A percentile compares a stretch with the other conserved stretches of the same genome.
These are phyloP conservation scores for Enteromius mattozi DNA, from an alignment of 2,797 vertebrate genomes.

Conservation along the genomic window DNA sequence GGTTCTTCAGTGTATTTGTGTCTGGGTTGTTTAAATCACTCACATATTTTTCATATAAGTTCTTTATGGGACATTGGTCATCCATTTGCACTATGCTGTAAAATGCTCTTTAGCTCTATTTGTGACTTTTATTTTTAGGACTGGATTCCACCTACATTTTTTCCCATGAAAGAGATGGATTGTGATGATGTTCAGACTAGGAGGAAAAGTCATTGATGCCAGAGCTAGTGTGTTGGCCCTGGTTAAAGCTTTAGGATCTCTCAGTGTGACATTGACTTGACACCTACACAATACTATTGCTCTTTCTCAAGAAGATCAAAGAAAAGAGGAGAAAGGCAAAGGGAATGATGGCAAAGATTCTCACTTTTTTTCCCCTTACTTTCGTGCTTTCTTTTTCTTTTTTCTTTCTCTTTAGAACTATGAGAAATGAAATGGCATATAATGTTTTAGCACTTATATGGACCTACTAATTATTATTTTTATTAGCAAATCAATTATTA, in stretches of 20 bases:
- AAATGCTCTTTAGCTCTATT: neutral
- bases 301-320: constrained; percentile 25
- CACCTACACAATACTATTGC: constrained; percentile 35
- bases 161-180: constrained; percentile 4
- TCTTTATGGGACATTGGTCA: neutral
- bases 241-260: constrained; percentile 23
- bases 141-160: constrained; percentile 17
- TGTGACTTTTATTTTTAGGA: constrained; percentile 9
- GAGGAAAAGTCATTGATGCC: constrained; percentile 7
- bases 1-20: neutral
- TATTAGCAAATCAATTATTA: neutral
- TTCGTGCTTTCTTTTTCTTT: neutral
- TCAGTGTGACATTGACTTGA: constrained; percentile 36
- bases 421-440: neutral
- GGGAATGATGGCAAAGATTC: neutral
- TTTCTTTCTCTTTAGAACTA: neutral
- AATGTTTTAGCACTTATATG: neutral
- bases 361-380: neutral
- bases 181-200: constrained; percentile 4
- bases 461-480: neutral
- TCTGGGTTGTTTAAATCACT: neutral
- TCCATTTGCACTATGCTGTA: neutral
- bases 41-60: neutral
- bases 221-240: constrained; percentile 27
- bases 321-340: neutral